Conservation (phyloP, 1,140 invertebrate species). For the Pseudomyrmex dendroicus region DNA sequence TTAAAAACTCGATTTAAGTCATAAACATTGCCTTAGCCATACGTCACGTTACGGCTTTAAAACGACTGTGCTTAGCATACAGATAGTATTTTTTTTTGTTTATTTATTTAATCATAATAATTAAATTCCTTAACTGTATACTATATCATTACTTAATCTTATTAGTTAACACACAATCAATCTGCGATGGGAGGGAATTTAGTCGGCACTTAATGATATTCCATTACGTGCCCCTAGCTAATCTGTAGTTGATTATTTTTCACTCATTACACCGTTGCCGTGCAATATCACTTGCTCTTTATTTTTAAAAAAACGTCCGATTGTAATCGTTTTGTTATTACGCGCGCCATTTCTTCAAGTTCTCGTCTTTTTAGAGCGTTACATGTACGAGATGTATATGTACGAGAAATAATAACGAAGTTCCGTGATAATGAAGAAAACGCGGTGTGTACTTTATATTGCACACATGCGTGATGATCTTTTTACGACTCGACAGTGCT, state of each 20-base stretch:
- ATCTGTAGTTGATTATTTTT: constrained; percentile 75
- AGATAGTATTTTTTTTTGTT: constrained; percentile 73
- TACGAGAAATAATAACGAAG: constrained; percentile 41
- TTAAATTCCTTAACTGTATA: constrained; percentile 81
- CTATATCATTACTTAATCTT: constrained; percentile 81
- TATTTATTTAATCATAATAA: constrained; percentile 77
- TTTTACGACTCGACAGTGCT: neutral
- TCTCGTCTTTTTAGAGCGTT: constrained; percentile 14
- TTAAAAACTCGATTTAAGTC: constrained; percentile 69
- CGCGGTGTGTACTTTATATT: neutral
- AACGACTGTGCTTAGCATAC: constrained; percentile 78
- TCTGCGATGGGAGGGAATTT: constrained; percentile 84
- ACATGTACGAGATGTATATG: neutral
- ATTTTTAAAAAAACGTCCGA: constrained; percentile 27
- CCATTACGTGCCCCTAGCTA: constrained; percentile 77
- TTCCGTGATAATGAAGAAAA: constrained; percentile 5
- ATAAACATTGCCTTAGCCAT: constrained; percentile 76
- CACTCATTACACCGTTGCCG: constrained; percentile 65
- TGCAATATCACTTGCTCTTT: constrained; percentile 35
- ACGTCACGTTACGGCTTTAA: constrained; percentile 76
- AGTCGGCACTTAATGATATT: constrained; percentile 80
- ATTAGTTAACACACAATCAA: constrained; percentile 84
- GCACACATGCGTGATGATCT: neutral
- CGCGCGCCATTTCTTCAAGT: neutral
- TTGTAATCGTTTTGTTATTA: constrained; percentile 20